phyloP scores from a whole-genome alignment of 2,113 vertebrate species.

The Pardalotus punctatus region DNA sequence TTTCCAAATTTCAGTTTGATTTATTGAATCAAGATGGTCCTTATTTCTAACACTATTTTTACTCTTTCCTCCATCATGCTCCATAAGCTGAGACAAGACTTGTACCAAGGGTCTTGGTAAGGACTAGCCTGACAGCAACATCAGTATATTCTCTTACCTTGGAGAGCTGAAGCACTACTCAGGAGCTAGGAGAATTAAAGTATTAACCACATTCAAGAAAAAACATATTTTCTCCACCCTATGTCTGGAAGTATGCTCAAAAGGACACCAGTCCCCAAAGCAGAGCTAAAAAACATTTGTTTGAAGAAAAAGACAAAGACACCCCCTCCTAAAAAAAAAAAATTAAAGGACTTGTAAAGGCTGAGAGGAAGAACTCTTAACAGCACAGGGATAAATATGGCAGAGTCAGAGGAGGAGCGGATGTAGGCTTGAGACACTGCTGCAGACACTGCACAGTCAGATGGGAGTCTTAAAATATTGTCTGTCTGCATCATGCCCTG shows the following conservation, averaged over 20 bases:
- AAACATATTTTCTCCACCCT: background rate
- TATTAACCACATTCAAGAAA: background rate
- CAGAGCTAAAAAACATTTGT: background rate
- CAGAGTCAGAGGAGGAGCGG: background rate
- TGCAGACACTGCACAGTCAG: background rate
- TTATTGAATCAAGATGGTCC: background rate
- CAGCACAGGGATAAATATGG: rapidly evolving
- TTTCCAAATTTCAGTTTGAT: background rate
- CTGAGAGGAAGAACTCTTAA: background rate
- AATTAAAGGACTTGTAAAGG: background rate
- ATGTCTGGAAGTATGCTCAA: background rate
- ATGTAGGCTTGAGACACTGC: background rate
- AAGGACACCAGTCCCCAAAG: background rate
- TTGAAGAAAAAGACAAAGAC: background rate
- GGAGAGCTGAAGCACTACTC: background rate
- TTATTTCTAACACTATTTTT: background rate
- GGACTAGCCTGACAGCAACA: background rate
- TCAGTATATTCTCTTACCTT: background rate
- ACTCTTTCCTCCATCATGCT: background rate
- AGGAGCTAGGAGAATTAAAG: background rate
- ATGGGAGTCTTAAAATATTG: background rate
- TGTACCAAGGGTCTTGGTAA: background rate
- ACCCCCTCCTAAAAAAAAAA: background rate
- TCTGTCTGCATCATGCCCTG: rapidly evolving
- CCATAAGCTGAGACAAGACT: background rate